These are phyloP conservation scores for Oxyscelio sp. DNA, from an alignment of 2,888 invertebrate genomes.

Conservation along the genomic window DNA sequence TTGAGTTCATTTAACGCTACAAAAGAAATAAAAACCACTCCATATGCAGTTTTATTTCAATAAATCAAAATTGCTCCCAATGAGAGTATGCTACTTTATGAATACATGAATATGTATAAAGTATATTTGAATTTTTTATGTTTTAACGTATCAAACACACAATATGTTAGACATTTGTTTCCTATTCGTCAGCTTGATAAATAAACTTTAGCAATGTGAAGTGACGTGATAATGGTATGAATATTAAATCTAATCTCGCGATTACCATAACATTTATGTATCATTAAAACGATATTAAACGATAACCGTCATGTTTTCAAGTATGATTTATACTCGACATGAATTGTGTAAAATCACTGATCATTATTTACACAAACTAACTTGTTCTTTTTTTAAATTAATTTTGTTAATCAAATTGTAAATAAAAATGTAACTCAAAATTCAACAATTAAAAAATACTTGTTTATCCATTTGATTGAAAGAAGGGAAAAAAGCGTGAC, in stretches of 20 bases:
- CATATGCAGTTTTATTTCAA: conserved; percentile 65
- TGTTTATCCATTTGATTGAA: no score
- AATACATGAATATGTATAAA: no score
- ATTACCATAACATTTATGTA: conserved; percentile 39
- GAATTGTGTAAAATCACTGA: no score
- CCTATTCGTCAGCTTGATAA: conserved; percentile 41
- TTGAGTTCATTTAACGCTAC: conserved; percentile 50
- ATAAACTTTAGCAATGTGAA: conserved; percentile 47
- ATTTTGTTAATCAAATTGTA: background rate
- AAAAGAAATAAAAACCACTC: conserved; percentile 61
- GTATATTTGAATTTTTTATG: no score
- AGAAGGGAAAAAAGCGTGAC: no score
- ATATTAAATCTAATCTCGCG: conserved; percentile 27
- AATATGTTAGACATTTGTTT: no score
- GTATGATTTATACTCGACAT: background rate
- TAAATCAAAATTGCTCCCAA: conserved; percentile 67
- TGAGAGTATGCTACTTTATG: conserved; percentile 52
- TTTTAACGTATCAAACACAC: no score
- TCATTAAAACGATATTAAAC: conserved; percentile 28
- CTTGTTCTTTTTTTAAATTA: conserved; percentile 25
- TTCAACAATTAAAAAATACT: no score
- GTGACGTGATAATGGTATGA: conserved; percentile 40
- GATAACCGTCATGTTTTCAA: background rate
- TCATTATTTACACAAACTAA: background rate
- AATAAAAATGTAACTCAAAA: no score